A percentile compares a stretch with the other conserved stretches of the same genome.
phyloP scores from a whole-genome alignment of 2,888 invertebrate genomes.

The Heliconius aoede region DNA sequence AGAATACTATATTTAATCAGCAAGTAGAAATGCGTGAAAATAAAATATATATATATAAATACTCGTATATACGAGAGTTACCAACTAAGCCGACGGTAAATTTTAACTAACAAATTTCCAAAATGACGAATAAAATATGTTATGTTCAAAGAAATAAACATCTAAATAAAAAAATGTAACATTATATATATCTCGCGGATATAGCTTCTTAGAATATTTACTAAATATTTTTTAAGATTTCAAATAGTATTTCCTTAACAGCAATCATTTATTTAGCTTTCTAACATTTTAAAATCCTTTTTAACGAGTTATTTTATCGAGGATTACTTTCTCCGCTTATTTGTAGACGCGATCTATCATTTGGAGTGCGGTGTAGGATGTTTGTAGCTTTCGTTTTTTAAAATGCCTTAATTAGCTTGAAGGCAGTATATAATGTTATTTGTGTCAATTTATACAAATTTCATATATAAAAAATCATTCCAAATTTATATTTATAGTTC shows the following conservation, averaged over 20 bases:
- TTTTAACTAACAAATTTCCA: too few species aligned
- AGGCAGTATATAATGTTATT: not conserved
- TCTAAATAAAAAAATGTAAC: too few species aligned
- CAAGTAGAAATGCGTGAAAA: too few species aligned
- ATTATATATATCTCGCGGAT: not conserved
- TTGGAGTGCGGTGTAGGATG: constrained; percentile 8
- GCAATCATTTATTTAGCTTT: constrained; percentile 8
- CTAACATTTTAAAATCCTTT: constrained; percentile 8
- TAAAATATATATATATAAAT: too few species aligned
- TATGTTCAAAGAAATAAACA: too few species aligned
- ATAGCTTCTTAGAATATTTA: not conserved
- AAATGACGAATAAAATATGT: too few species aligned
- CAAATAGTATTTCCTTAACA: constrained; percentile 6
- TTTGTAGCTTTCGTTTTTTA: constrained; percentile 16
- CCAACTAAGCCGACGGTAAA: too few species aligned
- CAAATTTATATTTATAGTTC: too few species aligned
- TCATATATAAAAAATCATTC: too few species aligned
- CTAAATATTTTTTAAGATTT: not conserved
- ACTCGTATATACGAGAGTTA: too few species aligned
- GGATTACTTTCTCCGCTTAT: constrained; percentile 30
- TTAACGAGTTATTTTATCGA: constrained; percentile 13
- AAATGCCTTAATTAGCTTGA: not conserved
- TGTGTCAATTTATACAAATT: not conserved
- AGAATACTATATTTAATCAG: too few species aligned
- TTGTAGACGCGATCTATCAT: constrained; percentile 6